phyloP scores from a whole-genome alignment of 2,113 vertebrate species.

The Grammomys surdaster region DNA sequence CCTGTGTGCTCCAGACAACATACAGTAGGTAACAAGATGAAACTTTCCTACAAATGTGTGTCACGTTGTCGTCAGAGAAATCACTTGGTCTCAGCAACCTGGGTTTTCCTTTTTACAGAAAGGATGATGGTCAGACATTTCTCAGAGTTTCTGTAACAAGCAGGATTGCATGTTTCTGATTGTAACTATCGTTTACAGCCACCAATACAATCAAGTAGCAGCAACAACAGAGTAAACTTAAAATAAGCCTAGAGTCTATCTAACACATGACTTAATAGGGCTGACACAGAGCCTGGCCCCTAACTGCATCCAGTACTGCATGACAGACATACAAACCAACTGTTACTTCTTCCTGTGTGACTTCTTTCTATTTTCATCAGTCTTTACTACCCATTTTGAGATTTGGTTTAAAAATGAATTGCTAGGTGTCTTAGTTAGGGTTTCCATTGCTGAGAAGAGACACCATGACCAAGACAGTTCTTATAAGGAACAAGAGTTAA shows the following conservation, averaged over 20 bases:
- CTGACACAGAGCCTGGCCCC: not conserved
- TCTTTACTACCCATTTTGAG: not conserved
- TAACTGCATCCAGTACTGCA: not conserved
- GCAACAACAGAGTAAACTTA: not conserved
- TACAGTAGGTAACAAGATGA: not conserved
- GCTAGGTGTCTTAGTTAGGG: too few relatives aligned
- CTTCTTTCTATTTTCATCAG: not conserved
- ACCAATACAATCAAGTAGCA: not conserved
- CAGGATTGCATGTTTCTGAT: not conserved
- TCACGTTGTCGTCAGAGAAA: not conserved
- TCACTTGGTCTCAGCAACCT: not conserved
- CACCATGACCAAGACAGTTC: too few relatives aligned
- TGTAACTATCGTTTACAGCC: constrained; percentile 5
- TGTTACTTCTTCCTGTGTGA: not conserved
- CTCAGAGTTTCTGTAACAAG: not conserved
- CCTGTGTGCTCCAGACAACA: not conserved
- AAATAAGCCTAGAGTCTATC: not conserved
- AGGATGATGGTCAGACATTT: not conserved
- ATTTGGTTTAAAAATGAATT: constrained; percentile 35
- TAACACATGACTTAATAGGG: not conserved
- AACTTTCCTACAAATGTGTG: not conserved
- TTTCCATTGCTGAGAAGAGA: too few relatives aligned
- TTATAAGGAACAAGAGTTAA: too few relatives aligned
- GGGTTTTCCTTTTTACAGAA: not conserved
- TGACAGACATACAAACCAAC: not conserved